A percentile compares a stretch with the other conserved stretches of the same genome.
Evolutionary conservation across 2,888 invertebrate species (phyloP).

Genomic region (Cyaniris semiargus): DNA sequence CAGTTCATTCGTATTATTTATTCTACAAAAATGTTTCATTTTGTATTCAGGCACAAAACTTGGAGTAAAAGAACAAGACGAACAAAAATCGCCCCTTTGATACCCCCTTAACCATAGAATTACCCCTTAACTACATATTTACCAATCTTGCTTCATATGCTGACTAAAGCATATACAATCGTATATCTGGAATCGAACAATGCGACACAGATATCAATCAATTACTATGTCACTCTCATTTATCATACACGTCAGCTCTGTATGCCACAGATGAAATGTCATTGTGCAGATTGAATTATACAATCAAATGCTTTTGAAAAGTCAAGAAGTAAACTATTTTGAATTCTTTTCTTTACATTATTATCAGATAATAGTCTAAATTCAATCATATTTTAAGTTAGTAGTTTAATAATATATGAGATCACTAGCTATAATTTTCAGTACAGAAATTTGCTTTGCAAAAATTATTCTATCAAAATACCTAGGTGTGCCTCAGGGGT

Average conservation of each 20-base stretch:
- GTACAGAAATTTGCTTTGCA: background rate
- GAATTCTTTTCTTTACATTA: background rate
- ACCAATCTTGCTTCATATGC: background rate
- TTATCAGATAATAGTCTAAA: background rate
- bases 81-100: background rate
- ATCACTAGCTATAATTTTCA: background rate
- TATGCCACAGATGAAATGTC: slow-evolving; percentile 35
- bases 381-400: background rate
- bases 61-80: background rate
- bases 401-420: background rate
- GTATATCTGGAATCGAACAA: slow-evolving; percentile 41
- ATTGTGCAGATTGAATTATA: slow-evolving; percentile 14
- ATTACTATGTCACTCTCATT: slow-evolving; percentile 59
- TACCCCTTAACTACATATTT: background rate
- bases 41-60: too few relatives aligned
- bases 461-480: background rate
- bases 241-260: slow-evolving; percentile 46
- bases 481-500: background rate
- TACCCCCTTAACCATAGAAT: too few relatives aligned
- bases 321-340: background rate
- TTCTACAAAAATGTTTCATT: background rate
- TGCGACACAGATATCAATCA: slow-evolving; percentile 56
- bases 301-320: slow-evolving; percentile 4
- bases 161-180: slow-evolving; percentile 24
- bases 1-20: too few relatives aligned